Base-by-base conservation (phyloP, 2,888 invertebrate genomes). In the Cosmia pyralina region DNA sequence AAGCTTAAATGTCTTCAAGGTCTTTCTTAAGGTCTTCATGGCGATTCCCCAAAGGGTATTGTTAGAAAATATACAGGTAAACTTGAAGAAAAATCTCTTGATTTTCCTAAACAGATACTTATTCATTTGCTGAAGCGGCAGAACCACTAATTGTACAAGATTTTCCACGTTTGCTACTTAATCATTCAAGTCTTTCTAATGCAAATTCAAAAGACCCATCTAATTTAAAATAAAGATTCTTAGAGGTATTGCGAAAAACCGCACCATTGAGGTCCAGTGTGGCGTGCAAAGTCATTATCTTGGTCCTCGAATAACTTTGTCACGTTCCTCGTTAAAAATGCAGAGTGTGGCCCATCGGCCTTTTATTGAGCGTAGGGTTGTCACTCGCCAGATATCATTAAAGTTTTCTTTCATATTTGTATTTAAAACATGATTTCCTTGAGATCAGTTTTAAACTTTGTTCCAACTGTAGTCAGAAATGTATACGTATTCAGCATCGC, bases 241-340 rank as follows among this genome's bases (percentile, higher is more conserved):
- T 17, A 41, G 64, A 52, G 64, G 52, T 69, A 58, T 77, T 69
- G 44, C 19, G 34, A 70, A 69, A 71, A 71, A 48, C 50, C 55
- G 11, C 28, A 46, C 68, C 15, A 72, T 82, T 82, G 70, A 60
- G 17, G 57, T 69, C 69, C 67, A 57, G 28, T 17, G 64, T 73
- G 59, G 72, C 69, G 62, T 58, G 55, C 68, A 63, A 55, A 79
- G 70, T 83, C 82, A 85, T 86, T 84, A 86, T 79, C 70, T 74
- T 62, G 73, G 66, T 59, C 67, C 57, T 66, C 79, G 83, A 73
- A 72, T 83, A 79, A 85, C 77, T 82, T 72, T 70, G 73, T 77
- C 82, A 81, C 84, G 81, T 72, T 68, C 68, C 75, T 81, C 80
- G 79, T 85, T 85, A 82, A 87, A 87, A 87, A 88, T 87, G 83